phyloP scores from a whole-genome alignment of 2,888 invertebrate genomes.

The Laothoe populi region DNA sequence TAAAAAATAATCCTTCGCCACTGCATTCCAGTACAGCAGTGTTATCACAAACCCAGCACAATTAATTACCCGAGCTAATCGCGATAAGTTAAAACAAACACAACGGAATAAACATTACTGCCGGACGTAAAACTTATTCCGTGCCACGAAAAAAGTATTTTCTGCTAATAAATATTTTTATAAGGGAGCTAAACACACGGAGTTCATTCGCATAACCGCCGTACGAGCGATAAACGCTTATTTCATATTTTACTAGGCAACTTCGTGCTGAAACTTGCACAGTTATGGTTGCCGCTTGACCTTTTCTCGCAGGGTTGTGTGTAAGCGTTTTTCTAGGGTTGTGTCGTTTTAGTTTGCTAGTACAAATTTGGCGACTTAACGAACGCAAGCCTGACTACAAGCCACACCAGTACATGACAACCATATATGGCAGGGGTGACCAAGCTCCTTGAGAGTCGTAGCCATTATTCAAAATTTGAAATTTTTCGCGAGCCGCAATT shows the following conservation, averaged over 20 bases:
- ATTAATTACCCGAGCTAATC: constrained; percentile 20
- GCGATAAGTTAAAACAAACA: constrained; percentile 7
- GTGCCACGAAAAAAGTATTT: constrained; percentile 7
- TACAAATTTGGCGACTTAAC: no score
- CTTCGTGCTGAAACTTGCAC: constrained; percentile 31
- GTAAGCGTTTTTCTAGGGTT: not conserved
- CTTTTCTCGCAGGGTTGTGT: constrained; percentile 21
- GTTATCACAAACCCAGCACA: not conserved
- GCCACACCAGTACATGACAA: no score
- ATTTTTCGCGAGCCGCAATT: no score
- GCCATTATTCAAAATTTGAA: no score
- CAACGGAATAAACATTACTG: constrained; percentile 4
- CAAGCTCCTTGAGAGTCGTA: no score
- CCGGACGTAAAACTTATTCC: constrained; percentile 7
- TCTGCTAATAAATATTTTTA: constrained; percentile 20
- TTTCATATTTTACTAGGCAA: constrained; percentile 37
- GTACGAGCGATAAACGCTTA: constrained; percentile 27
- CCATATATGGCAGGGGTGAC: no score
- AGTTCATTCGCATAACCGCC: constrained; percentile 21
- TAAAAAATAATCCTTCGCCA: no score
- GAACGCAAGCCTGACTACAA: no score
- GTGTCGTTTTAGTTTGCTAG: no score
- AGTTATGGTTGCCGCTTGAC: constrained; percentile 34
- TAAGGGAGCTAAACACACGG: constrained; percentile 10
- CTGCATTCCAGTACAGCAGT: not conserved